Conservation (phyloP, 1,140 invertebrate genomes). For the Pogonognathellus flavescens region DNA sequence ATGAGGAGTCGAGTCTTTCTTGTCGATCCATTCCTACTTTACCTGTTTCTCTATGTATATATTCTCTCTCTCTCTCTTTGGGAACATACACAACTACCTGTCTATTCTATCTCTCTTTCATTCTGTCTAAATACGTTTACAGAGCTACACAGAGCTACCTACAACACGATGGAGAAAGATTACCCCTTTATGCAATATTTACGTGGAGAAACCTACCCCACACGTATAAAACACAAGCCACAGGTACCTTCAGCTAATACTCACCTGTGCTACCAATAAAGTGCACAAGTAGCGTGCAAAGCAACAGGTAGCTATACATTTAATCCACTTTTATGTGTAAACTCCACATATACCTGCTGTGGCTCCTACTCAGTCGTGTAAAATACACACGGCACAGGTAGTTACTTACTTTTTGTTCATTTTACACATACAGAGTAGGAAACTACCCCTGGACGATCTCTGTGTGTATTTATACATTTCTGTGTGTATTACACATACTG, state of each 20-base stretch:
- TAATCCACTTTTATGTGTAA: not conserved
- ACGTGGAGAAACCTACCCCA: no score
- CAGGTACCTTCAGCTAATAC: not conserved
- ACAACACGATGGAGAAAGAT: constrained; percentile 26
- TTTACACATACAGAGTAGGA: not conserved
- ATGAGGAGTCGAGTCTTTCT: constrained; percentile 8
- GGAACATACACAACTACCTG: not conserved
- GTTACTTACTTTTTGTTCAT: not conserved
- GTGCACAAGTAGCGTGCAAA: not conserved
- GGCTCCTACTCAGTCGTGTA: not conserved
- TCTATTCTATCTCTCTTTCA: not conserved
- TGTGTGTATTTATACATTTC: no score
- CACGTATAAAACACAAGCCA: no score
- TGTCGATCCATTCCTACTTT: no score
- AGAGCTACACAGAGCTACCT: no score
- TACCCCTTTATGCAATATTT: constrained; percentile 6
- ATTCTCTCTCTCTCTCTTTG: not conserved
- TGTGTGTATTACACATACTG: no score
- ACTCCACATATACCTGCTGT: not conserved
- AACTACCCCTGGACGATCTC: not conserved
- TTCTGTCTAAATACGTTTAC: no score
- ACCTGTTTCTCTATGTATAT: not conserved
- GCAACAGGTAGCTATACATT: constrained; percentile 35
- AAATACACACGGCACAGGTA: not conserved
- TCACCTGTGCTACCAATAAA: constrained; percentile 3